Evolutionary conservation across 2,888 invertebrate species (phyloP), one percentile per base, ranked within the genome.

Genomic region (Leucania comma): DNA sequence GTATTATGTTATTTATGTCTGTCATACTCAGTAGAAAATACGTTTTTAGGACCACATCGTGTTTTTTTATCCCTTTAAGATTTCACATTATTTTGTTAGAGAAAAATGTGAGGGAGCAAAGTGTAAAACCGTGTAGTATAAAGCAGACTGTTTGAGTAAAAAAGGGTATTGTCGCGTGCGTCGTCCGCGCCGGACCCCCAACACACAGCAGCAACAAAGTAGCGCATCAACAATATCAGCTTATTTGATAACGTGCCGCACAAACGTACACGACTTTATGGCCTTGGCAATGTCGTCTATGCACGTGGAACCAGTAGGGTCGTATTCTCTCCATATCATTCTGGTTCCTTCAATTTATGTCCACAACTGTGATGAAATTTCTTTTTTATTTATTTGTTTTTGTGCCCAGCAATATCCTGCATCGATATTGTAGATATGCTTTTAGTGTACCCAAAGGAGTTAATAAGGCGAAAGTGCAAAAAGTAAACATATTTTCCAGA

Each of bases 111-210:
- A 58, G 68, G 65, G 59, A 46, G 53, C 56, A 75, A 82, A 75
- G 81, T 81, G 72, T 65, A 63, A 81, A 82, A 67, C 65, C 68
- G 50, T 75, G 68, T 71, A 65, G 32, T 42, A 22, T 69, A 62
- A 53, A 66, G 57, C 32, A 48, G 51, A 57, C 46, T 58, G 35
- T 60, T 75, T 68, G 1, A 66, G 48, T 69, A 72, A 75, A 75
- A 62, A 75, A 78, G 81, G 70, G 61, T 54, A 24, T 51, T 57
- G 56, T 68, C 50, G 70, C 58, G 67, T 69, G 66, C 32, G 61
- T 26, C 59, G 56, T 46, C 56, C 61, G 29, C n/a, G 29, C 1
- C 59, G 24, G 58, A 68, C 53, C 61, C 57, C 58, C 54, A 17
- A 22, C 48, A 35, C 53, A 50, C 67, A 71, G 54, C 54, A 63